A percentile compares a stretch with the other conserved stretches of the same genome.
Evolutionary conservation across 2,797 vertebrate genomes (phyloP).

Genomic region (Arremon aurantiirostris): DNA sequence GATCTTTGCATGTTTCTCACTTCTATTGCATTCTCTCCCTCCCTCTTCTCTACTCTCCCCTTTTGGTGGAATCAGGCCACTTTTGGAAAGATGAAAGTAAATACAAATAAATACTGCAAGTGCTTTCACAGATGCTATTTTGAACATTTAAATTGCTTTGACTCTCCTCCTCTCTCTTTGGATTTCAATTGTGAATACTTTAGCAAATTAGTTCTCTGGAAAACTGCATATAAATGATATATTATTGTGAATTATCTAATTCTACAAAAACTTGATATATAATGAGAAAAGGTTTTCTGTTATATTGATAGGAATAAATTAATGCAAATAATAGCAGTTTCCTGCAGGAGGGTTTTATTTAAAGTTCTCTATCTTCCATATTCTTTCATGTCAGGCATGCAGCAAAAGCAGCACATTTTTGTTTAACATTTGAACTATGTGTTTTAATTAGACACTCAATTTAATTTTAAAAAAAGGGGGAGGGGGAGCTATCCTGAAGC

Average conservation of each 20-base stretch:
- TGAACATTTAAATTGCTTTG: neutral
- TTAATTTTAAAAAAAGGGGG: neutral
- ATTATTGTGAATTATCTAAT: neutral
- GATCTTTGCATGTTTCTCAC: neutral
- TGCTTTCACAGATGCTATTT: neutral
- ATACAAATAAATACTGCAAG: neutral
- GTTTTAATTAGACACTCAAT: neutral
- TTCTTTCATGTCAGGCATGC: neutral
- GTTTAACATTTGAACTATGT: neutral
- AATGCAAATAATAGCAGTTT: constrained; percentile 13
- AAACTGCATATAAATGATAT: neutral
- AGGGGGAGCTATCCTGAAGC: neutral
- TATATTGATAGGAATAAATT: neutral
- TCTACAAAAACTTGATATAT: neutral
- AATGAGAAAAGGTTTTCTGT: neutral
- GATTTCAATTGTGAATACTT: neutral
- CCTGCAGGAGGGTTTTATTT: constrained; percentile 57
- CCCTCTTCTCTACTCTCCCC: neutral
- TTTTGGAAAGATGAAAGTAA: neutral
- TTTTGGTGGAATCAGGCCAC: neutral
- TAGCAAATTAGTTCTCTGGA: neutral
- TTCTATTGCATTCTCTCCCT: neutral
- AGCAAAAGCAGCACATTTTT: neutral
- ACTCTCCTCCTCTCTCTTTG: neutral
- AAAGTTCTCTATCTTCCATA: neutral